phyloP scores from a whole-genome alignment of 1,140 invertebrate species.

The Nilaparvata lugens region DNA sequence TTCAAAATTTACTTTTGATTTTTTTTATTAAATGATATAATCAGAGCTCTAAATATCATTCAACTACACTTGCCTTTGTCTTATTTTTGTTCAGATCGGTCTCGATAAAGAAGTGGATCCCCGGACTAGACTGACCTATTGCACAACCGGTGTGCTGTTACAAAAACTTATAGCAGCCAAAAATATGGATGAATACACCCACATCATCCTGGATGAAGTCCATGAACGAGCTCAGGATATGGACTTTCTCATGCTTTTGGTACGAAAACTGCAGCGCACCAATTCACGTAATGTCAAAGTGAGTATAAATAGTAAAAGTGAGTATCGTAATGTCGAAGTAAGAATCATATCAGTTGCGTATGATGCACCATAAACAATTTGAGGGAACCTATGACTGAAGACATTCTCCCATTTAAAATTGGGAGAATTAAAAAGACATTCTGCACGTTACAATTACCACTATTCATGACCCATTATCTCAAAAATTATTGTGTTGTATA shows the following conservation, averaged over 20 bases:
- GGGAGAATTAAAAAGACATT: no score
- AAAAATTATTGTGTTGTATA: no score
- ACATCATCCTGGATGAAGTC: slow-evolving; percentile 90
- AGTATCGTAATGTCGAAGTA: no score
- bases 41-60: background rate
- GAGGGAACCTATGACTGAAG: no score
- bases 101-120: slow-evolving; percentile 44
- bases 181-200: slow-evolving; percentile 57
- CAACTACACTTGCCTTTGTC: background rate
- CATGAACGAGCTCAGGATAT: slow-evolving; percentile 93
- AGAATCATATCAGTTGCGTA: no score
- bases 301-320: no score
- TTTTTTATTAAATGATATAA: background rate
- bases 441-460: no score
- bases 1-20: background rate
- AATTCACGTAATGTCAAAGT: slow-evolving; percentile 60
- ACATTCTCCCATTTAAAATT: no score
- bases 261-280: slow-evolving; percentile 67
- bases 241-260: slow-evolving; percentile 81
- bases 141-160: slow-evolving; percentile 64
- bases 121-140: slow-evolving; percentile 78
- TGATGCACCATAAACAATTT: no score
- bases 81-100: slow-evolving; percentile 43
- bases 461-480: no score
- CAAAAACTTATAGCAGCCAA: slow-evolving; percentile 47